phyloP scores from a whole-genome alignment of 2,113 vertebrate genomes.

The Hystrix brachyura region DNA sequence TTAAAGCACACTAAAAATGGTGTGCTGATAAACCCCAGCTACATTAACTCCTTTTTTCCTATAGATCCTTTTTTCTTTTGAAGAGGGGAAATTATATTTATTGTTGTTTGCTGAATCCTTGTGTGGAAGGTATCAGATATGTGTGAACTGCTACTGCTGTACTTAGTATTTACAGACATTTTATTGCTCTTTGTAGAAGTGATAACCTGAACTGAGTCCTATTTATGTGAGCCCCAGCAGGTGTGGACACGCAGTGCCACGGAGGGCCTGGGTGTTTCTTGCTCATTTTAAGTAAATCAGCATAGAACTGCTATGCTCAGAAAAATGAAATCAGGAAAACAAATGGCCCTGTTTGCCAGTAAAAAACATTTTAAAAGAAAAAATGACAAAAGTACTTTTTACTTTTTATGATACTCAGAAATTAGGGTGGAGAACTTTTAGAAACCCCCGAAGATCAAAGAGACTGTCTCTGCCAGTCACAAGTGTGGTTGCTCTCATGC shows the following conservation, averaged over 20 bases:
- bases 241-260: constrained; percentile 55
- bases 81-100: constrained; percentile 88
- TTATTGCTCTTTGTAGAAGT: constrained; percentile 79
- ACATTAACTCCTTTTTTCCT: constrained; percentile 78
- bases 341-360: constrained; percentile 86
- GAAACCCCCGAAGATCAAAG: constrained; percentile 82
- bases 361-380: constrained; percentile 84
- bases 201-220: constrained; percentile 70
- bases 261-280: constrained; percentile 51
- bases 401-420: constrained; percentile 82
- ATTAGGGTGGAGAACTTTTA: constrained; percentile 53
- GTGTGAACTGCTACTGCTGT: constrained; percentile 84
- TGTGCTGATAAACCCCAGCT: constrained; percentile 74
- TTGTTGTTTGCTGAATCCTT: constrained; percentile 87
- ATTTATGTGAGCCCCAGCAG: constrained; percentile 76
- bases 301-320: constrained; percentile 81
- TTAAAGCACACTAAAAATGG: constrained; percentile 84
- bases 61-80: constrained; percentile 82
- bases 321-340: constrained; percentile 78
- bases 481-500: constrained; percentile 75
- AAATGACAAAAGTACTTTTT: constrained; percentile 84
- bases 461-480: constrained; percentile 77
- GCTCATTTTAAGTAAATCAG: constrained; percentile 76
- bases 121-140: constrained; percentile 86
- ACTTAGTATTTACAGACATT: constrained; percentile 80